Evolutionary conservation across 2,113 vertebrate species (phyloP).

Genomic region (Scytalopus superciliaris): DNA sequence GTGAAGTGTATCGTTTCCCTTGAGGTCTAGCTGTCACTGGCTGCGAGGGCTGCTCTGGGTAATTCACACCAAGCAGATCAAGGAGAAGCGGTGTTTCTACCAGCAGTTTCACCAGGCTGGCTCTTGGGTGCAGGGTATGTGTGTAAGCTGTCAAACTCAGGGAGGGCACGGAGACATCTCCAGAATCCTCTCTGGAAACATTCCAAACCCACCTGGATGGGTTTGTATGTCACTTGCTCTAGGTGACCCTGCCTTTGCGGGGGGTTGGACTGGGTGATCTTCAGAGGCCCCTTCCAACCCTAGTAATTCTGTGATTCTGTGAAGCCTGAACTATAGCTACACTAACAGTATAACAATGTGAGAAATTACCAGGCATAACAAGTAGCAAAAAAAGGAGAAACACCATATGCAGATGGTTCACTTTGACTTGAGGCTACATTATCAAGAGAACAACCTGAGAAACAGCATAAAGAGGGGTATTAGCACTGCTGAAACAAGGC

Average conservation of each 20-base stretch:
- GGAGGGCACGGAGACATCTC: not conserved
- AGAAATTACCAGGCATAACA: not conserved
- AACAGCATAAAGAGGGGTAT: not conserved
- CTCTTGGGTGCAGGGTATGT: not conserved
- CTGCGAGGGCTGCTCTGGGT: not conserved
- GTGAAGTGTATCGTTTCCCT: fast-evolving
- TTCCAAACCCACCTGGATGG: not conserved
- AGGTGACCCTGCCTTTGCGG: not conserved
- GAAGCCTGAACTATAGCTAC: not conserved
- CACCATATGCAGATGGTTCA: not conserved
- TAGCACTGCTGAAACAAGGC: not conserved
- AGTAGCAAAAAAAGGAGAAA: not conserved
- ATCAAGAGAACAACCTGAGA: not conserved
- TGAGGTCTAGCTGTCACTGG: not conserved
- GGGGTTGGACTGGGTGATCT: not conserved
- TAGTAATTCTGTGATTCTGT: not conserved
- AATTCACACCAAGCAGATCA: not conserved
- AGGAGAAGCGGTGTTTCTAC: not conserved
- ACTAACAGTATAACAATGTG: not conserved
- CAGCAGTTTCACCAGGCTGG: not conserved
- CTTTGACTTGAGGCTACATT: not conserved
- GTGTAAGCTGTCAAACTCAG: not conserved
- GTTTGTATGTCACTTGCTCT: not conserved
- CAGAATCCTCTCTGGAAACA: not conserved
- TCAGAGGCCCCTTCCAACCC: not conserved